Base-by-base conservation (phyloP, 1,140 invertebrate species). In the Halotydeus destructor region DNA sequence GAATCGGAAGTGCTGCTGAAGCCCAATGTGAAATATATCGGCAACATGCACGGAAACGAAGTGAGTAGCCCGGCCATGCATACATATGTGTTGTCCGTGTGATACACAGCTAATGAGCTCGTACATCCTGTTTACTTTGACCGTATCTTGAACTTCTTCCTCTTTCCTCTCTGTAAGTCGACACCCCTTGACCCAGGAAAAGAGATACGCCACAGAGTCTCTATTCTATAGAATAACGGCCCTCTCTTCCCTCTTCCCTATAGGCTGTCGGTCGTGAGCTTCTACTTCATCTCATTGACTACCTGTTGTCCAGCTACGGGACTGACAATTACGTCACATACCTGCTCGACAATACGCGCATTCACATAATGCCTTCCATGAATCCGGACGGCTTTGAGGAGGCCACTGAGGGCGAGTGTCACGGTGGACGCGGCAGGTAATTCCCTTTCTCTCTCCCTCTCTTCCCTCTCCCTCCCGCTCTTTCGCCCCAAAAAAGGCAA, bases 1-100 rank as follows among this genome's bases (percentile, higher is more conserved):
- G 78, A 78, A 58, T 81, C 81, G 58, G 84, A 84, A 59, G 82
- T 81, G 73, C 73, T 89, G 46, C 76, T 81, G 27, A 83, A 83
- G 54, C 83, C 83, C 3, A 79, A 88, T 55, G 48, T 56, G 1
- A 54, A 53, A 44, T 56, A 57, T 36, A 44, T 57, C 5, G 55
- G 46, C 8, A 56, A 57, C 41, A 57, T 57, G 52, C 55, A 57
- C 30, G 55, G 82, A 24, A 57, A 54, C 45, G 52, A 56, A 44
- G 56, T 57, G 41, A 39, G 34, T 19, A 6, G 43, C 12, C 3
- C n/a, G n/a, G n/a, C n/a, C n/a, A n/a, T n/a, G n/a, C n/a, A n/a
- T n/a, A n/a, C n/a, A n/a, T n/a, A n/a, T n/a, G n/a, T n/a, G n/a
- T n/a, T n/a, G n/a, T n/a, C n/a, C n/a, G n/a, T n/a, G n/a, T n/a